phyloP scores from a whole-genome alignment of 2,797 vertebrate species.

The Thaleichthys pacificus region DNA sequence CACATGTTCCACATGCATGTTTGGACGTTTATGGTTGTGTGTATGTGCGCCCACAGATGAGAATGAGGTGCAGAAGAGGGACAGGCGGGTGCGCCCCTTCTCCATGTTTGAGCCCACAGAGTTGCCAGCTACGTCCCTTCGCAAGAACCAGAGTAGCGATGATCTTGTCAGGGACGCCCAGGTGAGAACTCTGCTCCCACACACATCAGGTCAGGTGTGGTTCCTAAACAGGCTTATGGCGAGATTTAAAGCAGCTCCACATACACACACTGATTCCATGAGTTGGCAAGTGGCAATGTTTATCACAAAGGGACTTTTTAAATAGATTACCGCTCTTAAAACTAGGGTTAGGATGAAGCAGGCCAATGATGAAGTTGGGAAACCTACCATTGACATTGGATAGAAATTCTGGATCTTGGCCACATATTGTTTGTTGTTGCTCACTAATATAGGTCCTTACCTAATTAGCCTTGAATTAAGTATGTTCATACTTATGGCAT shows the following conservation, averaged over 20 bases:
- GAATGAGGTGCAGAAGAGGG: constrained; percentile 78
- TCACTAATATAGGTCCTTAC: not conserved
- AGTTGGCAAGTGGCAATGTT: no score
- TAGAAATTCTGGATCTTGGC: not conserved
- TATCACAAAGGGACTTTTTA: no score
- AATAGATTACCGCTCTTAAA: no score
- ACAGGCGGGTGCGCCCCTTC: constrained; percentile 87
- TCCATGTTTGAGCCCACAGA: constrained; percentile 94
- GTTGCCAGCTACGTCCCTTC: constrained; percentile 64
- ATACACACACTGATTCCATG: no score
- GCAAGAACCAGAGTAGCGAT: constrained; percentile 85
- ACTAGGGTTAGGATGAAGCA: no score
- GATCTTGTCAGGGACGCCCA: constrained; percentile 82
- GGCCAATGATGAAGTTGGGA: no score
- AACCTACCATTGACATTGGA: no score
- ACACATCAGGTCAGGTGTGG: no score
- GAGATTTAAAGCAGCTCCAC: no score
- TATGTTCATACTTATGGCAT: not conserved
- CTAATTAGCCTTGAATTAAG: not conserved
- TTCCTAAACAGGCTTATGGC: no score
- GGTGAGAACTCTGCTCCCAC: constrained; percentile 64
- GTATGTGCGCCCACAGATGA: constrained; percentile 70
- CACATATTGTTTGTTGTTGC: not conserved
- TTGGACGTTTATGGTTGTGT: constrained; percentile 23
- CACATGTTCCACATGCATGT: not conserved